Conservation (phyloP, 2,113 vertebrate species). For the Rhinopithecus roxellana region DNA sequence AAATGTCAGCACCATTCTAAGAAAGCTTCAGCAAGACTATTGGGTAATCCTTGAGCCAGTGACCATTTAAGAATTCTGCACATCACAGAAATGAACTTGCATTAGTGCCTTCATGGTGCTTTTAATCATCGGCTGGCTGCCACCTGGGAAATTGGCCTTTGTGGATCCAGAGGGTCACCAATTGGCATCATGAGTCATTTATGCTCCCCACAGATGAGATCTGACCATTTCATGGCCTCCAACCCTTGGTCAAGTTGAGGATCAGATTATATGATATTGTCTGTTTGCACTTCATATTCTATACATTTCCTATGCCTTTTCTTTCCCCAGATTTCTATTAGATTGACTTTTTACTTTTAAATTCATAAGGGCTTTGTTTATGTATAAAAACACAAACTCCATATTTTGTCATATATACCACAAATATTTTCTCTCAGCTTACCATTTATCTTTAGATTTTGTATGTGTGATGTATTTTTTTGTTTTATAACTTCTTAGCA, state of each 20-base stretch:
- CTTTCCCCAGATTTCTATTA: neutral
- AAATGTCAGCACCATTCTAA: neutral
- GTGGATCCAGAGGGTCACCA: neutral
- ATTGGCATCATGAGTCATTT: neutral
- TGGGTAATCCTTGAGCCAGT: neutral
- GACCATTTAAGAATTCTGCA: neutral
- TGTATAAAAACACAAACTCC: neutral
- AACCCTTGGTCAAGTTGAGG: neutral
- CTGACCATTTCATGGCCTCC: neutral
- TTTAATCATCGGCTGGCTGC: neutral
- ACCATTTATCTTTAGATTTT: constrained; percentile 35
- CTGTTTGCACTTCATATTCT: neutral
- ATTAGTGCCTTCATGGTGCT: neutral
- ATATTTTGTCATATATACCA: neutral
- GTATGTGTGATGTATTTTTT: neutral
- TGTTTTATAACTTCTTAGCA: neutral
- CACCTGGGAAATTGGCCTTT: neutral
- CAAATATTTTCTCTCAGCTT: constrained; percentile 12
- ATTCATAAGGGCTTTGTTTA: constrained; percentile 16
- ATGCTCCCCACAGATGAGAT: neutral
- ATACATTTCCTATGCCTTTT: neutral
- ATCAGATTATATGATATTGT: neutral
- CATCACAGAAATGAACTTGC: neutral
- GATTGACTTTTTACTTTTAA: neutral
- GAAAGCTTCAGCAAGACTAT: neutral